phyloP scores from a whole-genome alignment of 2,797 vertebrate genomes.

The Bovichtus diacanthus region DNA sequence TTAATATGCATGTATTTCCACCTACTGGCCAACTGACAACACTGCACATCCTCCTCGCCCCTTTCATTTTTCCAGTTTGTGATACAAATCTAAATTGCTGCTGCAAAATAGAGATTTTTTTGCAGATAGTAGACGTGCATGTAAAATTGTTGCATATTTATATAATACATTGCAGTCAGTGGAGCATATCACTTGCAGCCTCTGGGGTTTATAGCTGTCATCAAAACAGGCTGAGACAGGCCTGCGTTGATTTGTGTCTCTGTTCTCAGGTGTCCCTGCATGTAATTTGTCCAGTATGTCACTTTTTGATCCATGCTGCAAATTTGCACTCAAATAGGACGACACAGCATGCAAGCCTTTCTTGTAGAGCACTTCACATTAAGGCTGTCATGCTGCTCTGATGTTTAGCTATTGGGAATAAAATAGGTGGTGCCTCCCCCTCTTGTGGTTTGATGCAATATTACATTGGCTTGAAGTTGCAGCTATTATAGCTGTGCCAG shows the following conservation, averaged over 20 bases:
- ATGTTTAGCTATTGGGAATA: constrained; percentile 57
- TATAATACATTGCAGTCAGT: constrained; percentile 66
- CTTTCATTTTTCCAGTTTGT: constrained; percentile 38
- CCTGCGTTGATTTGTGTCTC: constrained; percentile 66
- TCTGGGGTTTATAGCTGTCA: constrained; percentile 69
- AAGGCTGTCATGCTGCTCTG: constrained; percentile 53
- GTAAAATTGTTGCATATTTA: constrained; percentile 69
- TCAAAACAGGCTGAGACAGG: constrained; percentile 62
- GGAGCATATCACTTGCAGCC: constrained; percentile 65
- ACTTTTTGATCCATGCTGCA: constrained; percentile 53
- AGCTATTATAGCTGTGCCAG: constrained; percentile 19
- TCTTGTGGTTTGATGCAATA: constrained; percentile 78
- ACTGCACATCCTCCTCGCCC: constrained; percentile 64
- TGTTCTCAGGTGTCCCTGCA: constrained; percentile 57
- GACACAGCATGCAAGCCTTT: constrained; percentile 25
- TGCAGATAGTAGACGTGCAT: constrained; percentile 62
- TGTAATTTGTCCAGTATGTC: constrained; percentile 48
- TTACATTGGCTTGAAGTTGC: constrained; percentile 62
- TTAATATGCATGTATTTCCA: constrained; percentile 84
- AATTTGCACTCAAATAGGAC: constrained; percentile 43
- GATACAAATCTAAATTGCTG: constrained; percentile 73
- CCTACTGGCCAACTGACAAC: constrained; percentile 78
- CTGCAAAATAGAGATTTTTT: constrained; percentile 69
- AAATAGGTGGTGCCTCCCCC: constrained; percentile 73
- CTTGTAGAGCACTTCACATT: constrained; percentile 43